These are phyloP conservation scores for Gymnoscelis rufifasciata DNA, from an alignment of 2,888 invertebrate species.

Conservation along the genomic window DNA sequence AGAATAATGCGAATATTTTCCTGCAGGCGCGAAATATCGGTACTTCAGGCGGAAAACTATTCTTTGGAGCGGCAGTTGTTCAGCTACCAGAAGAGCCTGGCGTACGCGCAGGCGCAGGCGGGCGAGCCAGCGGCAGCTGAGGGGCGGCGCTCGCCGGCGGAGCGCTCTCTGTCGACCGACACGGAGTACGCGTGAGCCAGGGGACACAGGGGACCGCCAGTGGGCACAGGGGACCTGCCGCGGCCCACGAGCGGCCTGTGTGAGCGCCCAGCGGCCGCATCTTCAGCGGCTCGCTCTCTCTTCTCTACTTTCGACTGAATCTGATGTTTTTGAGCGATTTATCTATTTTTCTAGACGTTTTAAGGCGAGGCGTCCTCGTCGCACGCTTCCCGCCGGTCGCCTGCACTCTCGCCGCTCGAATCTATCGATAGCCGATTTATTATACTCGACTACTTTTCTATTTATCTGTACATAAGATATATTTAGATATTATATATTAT, in stretches of 20 bases:
- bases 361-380: conserved; percentile 76
- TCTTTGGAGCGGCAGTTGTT: conserved; percentile 89
- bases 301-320: conserved; percentile 75
- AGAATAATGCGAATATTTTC: too few species aligned
- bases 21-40: conserved; percentile 86
- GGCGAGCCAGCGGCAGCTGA: conserved; percentile 67
- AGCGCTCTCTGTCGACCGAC: conserved; percentile 82
- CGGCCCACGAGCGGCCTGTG: neutral
- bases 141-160: conserved; percentile 74
- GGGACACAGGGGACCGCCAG: conserved; percentile 23
- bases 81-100: conserved; percentile 89
- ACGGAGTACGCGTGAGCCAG: conserved; percentile 84
- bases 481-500: conserved; percentile 79
- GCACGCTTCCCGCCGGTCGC: conserved; percentile 76
- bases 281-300: conserved; percentile 47
- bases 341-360: conserved; percentile 79
- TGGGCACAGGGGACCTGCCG: conserved; percentile 80
- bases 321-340: conserved; percentile 79
- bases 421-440: conserved; percentile 76
- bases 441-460: conserved; percentile 78
- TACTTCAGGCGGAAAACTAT: conserved; percentile 90
- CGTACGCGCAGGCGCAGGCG: conserved; percentile 83
- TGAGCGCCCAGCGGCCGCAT: conserved; percentile 34
- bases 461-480: conserved; percentile 79
- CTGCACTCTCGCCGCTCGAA: conserved; percentile 76